Conservation (phyloP, 1,140 invertebrate species). For the Antheraea mylitta region DNA sequence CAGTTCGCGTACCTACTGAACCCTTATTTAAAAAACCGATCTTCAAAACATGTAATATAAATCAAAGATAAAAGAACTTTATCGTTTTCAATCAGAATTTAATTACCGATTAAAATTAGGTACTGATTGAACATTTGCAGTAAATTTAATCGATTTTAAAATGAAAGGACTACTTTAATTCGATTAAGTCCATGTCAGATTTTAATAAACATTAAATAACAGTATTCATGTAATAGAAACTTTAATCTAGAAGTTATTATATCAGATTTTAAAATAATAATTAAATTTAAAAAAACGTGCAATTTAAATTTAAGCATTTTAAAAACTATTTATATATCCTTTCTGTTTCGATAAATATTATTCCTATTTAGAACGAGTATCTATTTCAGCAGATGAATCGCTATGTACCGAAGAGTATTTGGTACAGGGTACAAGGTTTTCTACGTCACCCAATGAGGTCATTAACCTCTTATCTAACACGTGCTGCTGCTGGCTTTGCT, state of each 20-base stretch:
- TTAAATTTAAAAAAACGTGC: no score
- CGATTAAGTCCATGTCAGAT: no score
- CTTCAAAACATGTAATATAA: not conserved
- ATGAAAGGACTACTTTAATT: no score
- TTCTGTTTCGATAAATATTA: not conserved
- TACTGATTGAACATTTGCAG: not conserved
- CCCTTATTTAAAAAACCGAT: not conserved
- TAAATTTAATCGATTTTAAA: not conserved
- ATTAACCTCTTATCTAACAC: constrained; percentile 39
- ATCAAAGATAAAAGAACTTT: not conserved
- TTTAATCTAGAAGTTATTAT: no score
- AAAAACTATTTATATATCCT: not conserved
- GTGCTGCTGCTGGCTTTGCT: constrained; percentile 33
- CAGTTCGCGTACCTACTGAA: not conserved
- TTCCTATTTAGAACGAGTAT: not conserved
- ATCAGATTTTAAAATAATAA: no score
- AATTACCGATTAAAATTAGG: not conserved
- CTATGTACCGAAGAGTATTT: constrained; percentile 41
- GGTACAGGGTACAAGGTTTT: constrained; percentile 13
- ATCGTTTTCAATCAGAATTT: not conserved
- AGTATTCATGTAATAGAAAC: no score
- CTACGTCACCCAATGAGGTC: constrained; percentile 28
- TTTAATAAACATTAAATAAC: no score
- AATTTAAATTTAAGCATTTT: no score
- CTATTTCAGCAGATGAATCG: constrained; percentile 21